Percentiles rank a stretch among this genome's conserved stretches.
Conservation (phyloP, 2,113 vertebrate species). For the Cyanocitta stelleri region DNA sequence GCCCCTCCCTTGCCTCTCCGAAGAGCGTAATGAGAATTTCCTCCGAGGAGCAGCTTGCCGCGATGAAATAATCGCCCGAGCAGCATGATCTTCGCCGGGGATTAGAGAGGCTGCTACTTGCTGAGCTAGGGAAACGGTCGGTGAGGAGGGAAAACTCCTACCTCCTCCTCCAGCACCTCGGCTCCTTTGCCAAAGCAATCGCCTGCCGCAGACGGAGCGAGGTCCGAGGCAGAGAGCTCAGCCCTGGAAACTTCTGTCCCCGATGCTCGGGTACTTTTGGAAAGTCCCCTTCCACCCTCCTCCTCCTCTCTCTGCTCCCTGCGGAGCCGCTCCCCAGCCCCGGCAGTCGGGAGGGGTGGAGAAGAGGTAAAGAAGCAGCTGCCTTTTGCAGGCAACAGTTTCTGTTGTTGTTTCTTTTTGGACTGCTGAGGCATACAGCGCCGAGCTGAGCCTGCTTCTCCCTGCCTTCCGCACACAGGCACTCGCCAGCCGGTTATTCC, state of each 20-base stretch:
- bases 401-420: conserved; percentile 24
- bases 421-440: background rate
- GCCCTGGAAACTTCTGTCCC: conserved; percentile 12
- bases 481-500: background rate
- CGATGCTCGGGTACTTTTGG: background rate
- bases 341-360: background rate
- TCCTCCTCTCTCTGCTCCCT: background rate
- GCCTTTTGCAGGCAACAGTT: conserved; percentile 50
- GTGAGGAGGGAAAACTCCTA: background rate
- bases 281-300: background rate
- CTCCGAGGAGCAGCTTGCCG: conserved; percentile 54
- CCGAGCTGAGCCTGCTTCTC: background rate
- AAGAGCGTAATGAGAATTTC: conserved; percentile 56
- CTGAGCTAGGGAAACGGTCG: conserved; percentile 39
- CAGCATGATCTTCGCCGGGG: conserved; percentile 44
- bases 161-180: background rate
- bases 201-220: background rate
- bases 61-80: conserved; percentile 60
- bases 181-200: background rate
- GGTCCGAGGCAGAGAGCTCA: background rate
- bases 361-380: conserved; percentile 23
- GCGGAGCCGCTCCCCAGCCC: background rate
- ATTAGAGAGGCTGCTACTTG: conserved; percentile 48
- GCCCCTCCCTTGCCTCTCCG: conserved; percentile 44
- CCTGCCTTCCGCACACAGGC: background rate